phyloP scores from a whole-genome alignment of 2,888 invertebrate genomes.

The Eledone cirrhosa region DNA sequence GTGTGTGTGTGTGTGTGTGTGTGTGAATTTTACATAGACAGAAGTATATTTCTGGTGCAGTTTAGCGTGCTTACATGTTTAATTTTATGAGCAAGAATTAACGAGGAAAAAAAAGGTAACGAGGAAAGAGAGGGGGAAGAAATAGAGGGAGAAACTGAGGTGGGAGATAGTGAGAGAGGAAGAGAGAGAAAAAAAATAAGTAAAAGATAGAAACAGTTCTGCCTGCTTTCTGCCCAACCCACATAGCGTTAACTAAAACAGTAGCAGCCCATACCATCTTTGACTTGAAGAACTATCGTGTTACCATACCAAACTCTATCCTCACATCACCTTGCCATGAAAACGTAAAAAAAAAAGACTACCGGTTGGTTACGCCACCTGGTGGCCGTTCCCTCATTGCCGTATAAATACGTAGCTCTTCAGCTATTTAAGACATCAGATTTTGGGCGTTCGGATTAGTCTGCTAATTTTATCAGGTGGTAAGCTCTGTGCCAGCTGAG shows the following conservation, averaged over 20 bases:
- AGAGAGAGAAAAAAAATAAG: too few species aligned
- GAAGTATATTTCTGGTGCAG: too few species aligned
- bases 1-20: too few species aligned
- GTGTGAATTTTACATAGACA: too few species aligned
- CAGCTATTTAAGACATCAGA: conserved; percentile 58
- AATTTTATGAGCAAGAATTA: too few species aligned
- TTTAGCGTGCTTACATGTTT: too few species aligned
- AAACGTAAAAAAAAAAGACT: not conserved
- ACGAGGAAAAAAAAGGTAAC: too few species aligned
- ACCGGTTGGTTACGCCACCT: conserved; percentile 43
- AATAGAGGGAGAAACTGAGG: too few species aligned
- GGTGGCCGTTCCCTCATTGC: conserved; percentile 34
- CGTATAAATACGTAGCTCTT: conserved; percentile 51
- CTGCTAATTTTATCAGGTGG: conserved; percentile 40
- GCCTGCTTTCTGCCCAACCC: not conserved
- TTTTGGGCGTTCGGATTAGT: conserved; percentile 51
- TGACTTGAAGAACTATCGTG: conserved; percentile 13
- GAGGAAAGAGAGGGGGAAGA: too few species aligned
- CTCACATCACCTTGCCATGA: conserved; percentile 7
- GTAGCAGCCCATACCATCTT: conserved; percentile 21
- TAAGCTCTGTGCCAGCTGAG: conserved; percentile 30
- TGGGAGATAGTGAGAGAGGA: not conserved
- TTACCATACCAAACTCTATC: conserved; percentile 15
- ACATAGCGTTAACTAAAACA: not conserved
- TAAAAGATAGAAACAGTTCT: not conserved